These are phyloP conservation scores for Halictus ligatus DNA, from an alignment of 2,888 invertebrate species.

Conservation along the genomic window DNA sequence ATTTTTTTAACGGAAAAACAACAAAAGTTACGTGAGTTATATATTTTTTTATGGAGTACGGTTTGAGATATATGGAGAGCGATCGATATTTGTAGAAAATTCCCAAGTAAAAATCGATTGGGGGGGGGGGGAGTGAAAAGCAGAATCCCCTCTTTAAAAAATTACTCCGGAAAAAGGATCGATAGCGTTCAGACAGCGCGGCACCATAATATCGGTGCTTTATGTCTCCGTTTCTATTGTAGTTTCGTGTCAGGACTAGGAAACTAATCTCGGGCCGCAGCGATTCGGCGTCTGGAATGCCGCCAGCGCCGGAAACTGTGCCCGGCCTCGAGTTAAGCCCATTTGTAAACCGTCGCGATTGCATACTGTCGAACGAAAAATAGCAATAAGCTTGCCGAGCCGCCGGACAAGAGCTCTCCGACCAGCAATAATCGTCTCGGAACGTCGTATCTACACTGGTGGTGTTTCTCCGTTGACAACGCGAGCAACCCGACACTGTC, in stretches of 20 bases:
- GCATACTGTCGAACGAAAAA: slow-evolving; percentile 26
- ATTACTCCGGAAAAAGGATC: background rate
- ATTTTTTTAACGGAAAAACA: background rate
- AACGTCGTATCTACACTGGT: background rate
- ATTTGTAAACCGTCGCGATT: slow-evolving; percentile 32
- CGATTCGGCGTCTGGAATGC: slow-evolving; percentile 63
- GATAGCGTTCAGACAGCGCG: slow-evolving; percentile 18
- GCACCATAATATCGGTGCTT: slow-evolving; percentile 49
- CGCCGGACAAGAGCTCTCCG: slow-evolving; percentile 12
- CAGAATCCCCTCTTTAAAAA: background rate
- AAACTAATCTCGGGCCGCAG: slow-evolving; percentile 55
- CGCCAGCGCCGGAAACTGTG: slow-evolving; percentile 59
- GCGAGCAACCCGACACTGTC: background rate
- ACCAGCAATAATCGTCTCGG: background rate
- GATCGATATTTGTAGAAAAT: no score
- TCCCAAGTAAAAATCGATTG: background rate
- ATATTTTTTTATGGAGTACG: background rate
- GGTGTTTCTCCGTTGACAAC: background rate
- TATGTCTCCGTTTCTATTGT: slow-evolving; percentile 61
- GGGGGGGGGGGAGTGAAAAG: background rate
- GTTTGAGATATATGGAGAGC: background rate
- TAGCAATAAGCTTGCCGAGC: slow-evolving; percentile 45
- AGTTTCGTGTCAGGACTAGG: slow-evolving; percentile 58
- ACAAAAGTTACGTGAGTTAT: background rate
- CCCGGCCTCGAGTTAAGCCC: slow-evolving; percentile 29